These are phyloP conservation scores for Drosophila aldrichi DNA, from an alignment of 2,888 invertebrate species.

Conservation along the genomic window DNA sequence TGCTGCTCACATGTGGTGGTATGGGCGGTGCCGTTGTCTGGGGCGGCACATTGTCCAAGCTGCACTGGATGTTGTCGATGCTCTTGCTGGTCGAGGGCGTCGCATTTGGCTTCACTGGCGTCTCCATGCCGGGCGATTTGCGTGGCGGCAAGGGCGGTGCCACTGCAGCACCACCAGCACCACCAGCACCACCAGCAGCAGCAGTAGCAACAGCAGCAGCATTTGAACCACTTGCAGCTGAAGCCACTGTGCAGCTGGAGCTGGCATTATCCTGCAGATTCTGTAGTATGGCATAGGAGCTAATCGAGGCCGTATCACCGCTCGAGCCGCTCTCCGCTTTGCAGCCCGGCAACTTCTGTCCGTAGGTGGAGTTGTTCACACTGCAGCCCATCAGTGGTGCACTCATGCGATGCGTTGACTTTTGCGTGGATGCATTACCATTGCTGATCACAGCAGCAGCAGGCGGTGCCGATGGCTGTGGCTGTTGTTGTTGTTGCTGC, in stretches of 20 bases:
- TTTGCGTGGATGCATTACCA: slow-evolving; percentile 67
- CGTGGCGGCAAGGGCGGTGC: slow-evolving; percentile 87
- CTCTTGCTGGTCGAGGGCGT: slow-evolving; percentile 68
- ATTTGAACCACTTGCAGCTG: slow-evolving; percentile 17
- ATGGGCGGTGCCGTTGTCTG: slow-evolving; percentile 85
- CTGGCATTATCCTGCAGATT: slow-evolving; percentile 73
- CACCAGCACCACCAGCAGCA: slow-evolving; percentile 14
- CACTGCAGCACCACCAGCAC: slow-evolving; percentile 59
- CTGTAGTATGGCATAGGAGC: slow-evolving; percentile 82
- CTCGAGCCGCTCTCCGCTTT: slow-evolving; percentile 69
- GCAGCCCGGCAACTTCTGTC: slow-evolving; percentile 61
- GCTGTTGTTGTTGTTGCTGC: slow-evolving; percentile 20
- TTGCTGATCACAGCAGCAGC: slow-evolving; percentile 74
- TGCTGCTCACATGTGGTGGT: slow-evolving; percentile 82
- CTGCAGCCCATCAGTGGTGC: slow-evolving; percentile 83
- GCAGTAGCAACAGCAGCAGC: slow-evolving; percentile 12
- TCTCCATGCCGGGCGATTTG: slow-evolving; percentile 86
- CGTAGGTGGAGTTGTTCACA: slow-evolving; percentile 67
- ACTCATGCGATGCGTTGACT: slow-evolving; percentile 85
- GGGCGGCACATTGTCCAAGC: slow-evolving; percentile 79
- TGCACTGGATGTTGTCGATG: slow-evolving; percentile 82
- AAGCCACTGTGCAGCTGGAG: slow-evolving; percentile 9
- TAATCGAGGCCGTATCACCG: slow-evolving; percentile 77
- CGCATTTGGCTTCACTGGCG: slow-evolving; percentile 62
- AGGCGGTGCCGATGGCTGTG: slow-evolving; percentile 81